These are phyloP conservation scores for Orussus abietinus DNA, from an alignment of 1,140 invertebrate genomes.

Conservation along the genomic window DNA sequence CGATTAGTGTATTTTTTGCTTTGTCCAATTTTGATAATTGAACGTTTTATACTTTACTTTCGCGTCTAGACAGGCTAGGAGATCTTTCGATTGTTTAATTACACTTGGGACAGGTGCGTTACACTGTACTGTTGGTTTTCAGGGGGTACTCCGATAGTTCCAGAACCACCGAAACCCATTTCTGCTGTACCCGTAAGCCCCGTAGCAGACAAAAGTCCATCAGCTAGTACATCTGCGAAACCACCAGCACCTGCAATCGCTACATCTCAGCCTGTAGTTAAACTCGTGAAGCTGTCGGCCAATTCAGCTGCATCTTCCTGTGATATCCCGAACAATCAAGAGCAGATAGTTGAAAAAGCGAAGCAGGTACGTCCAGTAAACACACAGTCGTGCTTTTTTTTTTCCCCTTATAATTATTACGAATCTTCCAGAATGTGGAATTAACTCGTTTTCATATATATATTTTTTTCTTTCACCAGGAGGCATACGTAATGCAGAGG, in stretches of 20 bases:
- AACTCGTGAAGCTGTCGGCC: conserved; percentile 44
- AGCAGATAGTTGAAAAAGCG: conserved; percentile 83
- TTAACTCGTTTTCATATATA: conserved; percentile 15
- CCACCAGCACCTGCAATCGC: conserved; percentile 19
- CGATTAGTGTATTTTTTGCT: too few relatives aligned
- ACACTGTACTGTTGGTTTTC: conserved; percentile 27
- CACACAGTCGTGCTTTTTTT: conserved; percentile 9
- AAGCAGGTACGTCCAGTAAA: conserved; percentile 64
- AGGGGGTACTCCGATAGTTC: conserved; percentile 58
- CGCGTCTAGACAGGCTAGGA: too few relatives aligned
- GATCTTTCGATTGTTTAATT: conserved; percentile 12
- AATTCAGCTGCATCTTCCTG: conserved; percentile 39
- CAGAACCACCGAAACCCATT: conserved; percentile 42
- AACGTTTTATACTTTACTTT: too few relatives aligned
- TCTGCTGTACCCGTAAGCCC: conserved; percentile 22
- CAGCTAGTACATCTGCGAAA: conserved; percentile 18
- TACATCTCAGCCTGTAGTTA: conserved; percentile 55
- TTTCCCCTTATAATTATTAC: conserved; percentile 1
- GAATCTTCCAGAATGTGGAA: conserved; percentile 3
- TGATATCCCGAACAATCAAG: conserved; percentile 55
- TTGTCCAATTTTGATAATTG: too few relatives aligned
- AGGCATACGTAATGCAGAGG: conserved; percentile 90
- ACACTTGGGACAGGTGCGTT: too few relatives aligned
- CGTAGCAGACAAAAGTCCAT: conserved; percentile 26
- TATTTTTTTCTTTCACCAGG: conserved; percentile 47